phyloP scores from a whole-genome alignment of 2,888 invertebrate species.

The Lydus trimaculatus region DNA sequence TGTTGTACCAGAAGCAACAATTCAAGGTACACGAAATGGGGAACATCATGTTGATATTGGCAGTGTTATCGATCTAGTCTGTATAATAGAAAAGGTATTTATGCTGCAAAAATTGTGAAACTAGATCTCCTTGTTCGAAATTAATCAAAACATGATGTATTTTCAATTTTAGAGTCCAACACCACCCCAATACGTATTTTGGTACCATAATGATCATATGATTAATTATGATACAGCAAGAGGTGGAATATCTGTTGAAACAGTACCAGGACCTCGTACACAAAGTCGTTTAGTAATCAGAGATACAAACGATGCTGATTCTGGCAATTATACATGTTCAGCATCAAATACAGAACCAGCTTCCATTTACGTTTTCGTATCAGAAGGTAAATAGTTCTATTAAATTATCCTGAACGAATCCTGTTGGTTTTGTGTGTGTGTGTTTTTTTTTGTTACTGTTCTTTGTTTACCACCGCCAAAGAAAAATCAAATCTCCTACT shows the following conservation, averaged over 20 bases:
- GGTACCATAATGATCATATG: conserved; percentile 94
- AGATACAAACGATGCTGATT: conserved; percentile 83
- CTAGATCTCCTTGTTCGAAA: conserved; percentile 41
- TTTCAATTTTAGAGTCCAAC: conserved; percentile 78
- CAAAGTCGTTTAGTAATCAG: conserved; percentile 86
- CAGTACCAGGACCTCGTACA: conserved; percentile 83
- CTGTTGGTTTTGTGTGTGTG: too few species aligned
- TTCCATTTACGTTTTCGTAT: conserved; percentile 88
- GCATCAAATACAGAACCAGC: conserved; percentile 90
- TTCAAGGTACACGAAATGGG: conserved; percentile 76
- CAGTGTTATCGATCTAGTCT: conserved; percentile 87
- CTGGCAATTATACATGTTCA: conserved; percentile 91
- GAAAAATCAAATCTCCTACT: background rate
- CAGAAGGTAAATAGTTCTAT: conserved; percentile 72
- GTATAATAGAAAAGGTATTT: conserved; percentile 93
- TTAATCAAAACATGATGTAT: background rate
- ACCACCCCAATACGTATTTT: conserved; percentile 93
- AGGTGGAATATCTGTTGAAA: conserved; percentile 82
- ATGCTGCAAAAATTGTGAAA: too few species aligned
- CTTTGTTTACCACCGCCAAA: too few species aligned
- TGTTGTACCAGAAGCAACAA: conserved; percentile 89
- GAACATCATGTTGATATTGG: conserved; percentile 92
- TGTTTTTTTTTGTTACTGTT: too few species aligned
- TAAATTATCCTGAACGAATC: background rate
- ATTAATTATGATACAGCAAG: conserved; percentile 90